These are phyloP conservation scores for Cherax quadricarinatus DNA, from an alignment of 1,140 invertebrate genomes.

Conservation along the genomic window DNA sequence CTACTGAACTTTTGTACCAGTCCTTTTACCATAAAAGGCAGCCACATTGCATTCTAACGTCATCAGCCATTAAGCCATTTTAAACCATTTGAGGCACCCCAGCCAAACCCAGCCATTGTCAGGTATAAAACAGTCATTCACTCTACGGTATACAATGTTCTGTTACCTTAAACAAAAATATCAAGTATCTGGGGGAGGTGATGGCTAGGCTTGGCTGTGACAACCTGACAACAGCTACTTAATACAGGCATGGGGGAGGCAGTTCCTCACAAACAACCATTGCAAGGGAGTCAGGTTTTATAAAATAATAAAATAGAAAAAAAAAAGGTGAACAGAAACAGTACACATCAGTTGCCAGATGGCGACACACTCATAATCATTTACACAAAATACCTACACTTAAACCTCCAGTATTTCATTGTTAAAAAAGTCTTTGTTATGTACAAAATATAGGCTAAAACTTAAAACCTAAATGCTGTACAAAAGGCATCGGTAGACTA, in stretches of 20 bases:
- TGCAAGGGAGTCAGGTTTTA: constrained; percentile 63
- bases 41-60: constrained; percentile 57
- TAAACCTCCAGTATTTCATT: constrained; percentile 71
- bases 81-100: constrained; percentile 49
- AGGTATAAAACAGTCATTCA: constrained; percentile 67
- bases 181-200: constrained; percentile 54
- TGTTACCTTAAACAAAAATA: constrained; percentile 69
- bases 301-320: constrained; percentile 51
- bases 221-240: constrained; percentile 63
- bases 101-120: constrained; percentile 66
- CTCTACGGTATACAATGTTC: constrained; percentile 58
- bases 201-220: constrained; percentile 63
- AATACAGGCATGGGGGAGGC: constrained; percentile 55
- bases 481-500: constrained; percentile 74
- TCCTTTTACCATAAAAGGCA: constrained; percentile 61
- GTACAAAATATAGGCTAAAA: constrained; percentile 74
- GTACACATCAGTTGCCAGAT: constrained; percentile 71
- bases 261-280: constrained; percentile 67
- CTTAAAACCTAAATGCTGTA: constrained; percentile 74
- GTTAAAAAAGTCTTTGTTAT: constrained; percentile 71
- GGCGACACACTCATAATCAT: constrained; percentile 68
- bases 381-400: constrained; percentile 72
- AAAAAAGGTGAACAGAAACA: constrained; percentile 61
- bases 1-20: constrained; percentile 66
- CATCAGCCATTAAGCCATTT: constrained; percentile 66